A percentile compares a stretch with the other conserved stretches of the same genome.
Evolutionary conservation across 2,888 invertebrate species (phyloP).

Genomic region (Tuberolachnus salignus): DNA sequence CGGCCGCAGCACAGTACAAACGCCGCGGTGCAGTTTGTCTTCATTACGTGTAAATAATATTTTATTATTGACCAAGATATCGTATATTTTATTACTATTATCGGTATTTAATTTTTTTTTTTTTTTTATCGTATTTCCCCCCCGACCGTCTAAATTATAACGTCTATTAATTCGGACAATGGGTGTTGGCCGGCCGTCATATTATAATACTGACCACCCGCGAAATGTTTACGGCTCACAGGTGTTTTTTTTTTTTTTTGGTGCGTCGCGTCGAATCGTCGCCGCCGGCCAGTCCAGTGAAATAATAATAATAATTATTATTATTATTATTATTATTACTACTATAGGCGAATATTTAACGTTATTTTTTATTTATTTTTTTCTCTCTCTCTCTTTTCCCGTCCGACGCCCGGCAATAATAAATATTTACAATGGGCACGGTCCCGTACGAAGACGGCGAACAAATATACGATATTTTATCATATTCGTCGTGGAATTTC

Average conservation of each 20-base stretch:
- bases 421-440: too few relatives aligned
- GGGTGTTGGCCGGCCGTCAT: constrained; percentile 17
- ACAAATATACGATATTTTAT: too few relatives aligned
- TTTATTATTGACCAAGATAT: not conserved
- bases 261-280: not conserved
- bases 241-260: not conserved
- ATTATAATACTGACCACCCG: constrained; percentile 7
- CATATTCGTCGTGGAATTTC: too few relatives aligned
- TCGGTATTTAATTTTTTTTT: not conserved
- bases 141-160: not conserved
- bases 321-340: too few relatives aligned
- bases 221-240: constrained; percentile 25
- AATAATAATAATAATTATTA: not conserved
- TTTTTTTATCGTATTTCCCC: too few relatives aligned
- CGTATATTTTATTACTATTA: too few relatives aligned
- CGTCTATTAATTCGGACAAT: constrained; percentile 2
- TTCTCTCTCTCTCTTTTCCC: too few relatives aligned
- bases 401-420: too few relatives aligned
- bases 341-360: too few relatives aligned
- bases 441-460: too few relatives aligned
- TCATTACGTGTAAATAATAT: constrained; percentile 35
- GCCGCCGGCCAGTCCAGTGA: not conserved
- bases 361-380: too few relatives aligned
- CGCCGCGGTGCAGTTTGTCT: constrained; percentile 15
- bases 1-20: not conserved